These are phyloP conservation scores for Diuraphis noxia DNA, from an alignment of 1,140 invertebrate species.

Conservation along the genomic window DNA sequence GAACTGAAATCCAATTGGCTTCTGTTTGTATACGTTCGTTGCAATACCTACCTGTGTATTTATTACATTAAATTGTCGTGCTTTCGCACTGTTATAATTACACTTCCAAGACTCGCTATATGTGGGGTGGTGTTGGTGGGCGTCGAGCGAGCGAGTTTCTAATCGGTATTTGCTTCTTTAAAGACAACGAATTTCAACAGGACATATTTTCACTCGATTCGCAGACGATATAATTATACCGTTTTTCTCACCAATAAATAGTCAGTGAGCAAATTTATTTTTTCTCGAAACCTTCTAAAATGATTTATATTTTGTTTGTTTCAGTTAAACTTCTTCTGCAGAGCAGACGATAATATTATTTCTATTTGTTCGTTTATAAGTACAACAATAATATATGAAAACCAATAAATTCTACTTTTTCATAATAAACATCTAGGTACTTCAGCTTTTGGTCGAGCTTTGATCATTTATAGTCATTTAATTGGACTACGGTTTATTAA, in stretches of 20 bases:
- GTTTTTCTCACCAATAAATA: background rate
- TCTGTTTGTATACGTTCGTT: background rate
- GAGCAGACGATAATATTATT: background rate
- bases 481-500: constrained; percentile 11
- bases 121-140: background rate
- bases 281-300: background rate
- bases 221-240: background rate
- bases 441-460: background rate
- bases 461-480: background rate
- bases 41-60: background rate
- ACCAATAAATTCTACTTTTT: background rate
- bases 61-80: background rate
- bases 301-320: background rate
- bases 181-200: background rate
- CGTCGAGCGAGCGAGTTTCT: background rate
- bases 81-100: background rate
- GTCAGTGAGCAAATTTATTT: background rate
- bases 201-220: background rate
- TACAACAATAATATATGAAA: background rate
- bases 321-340: background rate
- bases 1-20: background rate
- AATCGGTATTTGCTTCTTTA: background rate
- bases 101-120: background rate
- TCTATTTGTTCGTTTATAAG: background rate
- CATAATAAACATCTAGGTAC: background rate